Conservation (phyloP, 2,888 invertebrate species). For the Zeuzera pyrina region DNA sequence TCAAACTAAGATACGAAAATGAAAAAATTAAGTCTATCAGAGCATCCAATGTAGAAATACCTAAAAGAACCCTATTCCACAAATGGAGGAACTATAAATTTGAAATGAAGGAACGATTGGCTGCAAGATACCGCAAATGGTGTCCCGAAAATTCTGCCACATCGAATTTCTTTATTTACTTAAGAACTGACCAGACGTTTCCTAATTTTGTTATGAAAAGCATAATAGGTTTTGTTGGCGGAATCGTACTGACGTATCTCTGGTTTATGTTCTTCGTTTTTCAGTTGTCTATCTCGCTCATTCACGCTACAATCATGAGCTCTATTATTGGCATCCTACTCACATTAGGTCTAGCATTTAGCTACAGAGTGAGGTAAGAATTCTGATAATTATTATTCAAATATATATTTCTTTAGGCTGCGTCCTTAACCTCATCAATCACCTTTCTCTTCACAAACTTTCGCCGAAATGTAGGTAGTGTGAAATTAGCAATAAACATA, state of each 20-base stretch:
- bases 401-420: too few relatives aligned
- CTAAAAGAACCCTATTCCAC: constrained; percentile 52
- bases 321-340: constrained; percentile 75
- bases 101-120: constrained; percentile 43
- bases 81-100: constrained; percentile 60
- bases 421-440: too few relatives aligned
- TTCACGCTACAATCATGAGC: constrained; percentile 75
- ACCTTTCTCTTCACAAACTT: too few relatives aligned
- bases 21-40: constrained; percentile 73
- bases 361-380: constrained; percentile 56
- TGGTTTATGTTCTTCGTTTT: constrained; percentile 79
- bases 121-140: constrained; percentile 38
- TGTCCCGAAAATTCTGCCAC: constrained; percentile 49
- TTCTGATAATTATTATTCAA: too few relatives aligned
- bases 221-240: constrained; percentile 76
- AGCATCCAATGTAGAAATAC: constrained; percentile 45
- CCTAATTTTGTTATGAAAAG: constrained; percentile 76
- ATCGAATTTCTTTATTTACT: constrained; percentile 36
- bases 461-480: too few relatives aligned
- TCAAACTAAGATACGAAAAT: constrained; percentile 59
- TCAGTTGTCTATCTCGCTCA: constrained; percentile 75
- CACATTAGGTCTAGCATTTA: constrained; percentile 79
- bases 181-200: constrained; percentile 60
- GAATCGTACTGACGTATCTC: constrained; percentile 76
- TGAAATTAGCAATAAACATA: too few relatives aligned